Base-by-base conservation (phyloP, 2,888 invertebrate genomes). In the Carabus problematicus region DNA sequence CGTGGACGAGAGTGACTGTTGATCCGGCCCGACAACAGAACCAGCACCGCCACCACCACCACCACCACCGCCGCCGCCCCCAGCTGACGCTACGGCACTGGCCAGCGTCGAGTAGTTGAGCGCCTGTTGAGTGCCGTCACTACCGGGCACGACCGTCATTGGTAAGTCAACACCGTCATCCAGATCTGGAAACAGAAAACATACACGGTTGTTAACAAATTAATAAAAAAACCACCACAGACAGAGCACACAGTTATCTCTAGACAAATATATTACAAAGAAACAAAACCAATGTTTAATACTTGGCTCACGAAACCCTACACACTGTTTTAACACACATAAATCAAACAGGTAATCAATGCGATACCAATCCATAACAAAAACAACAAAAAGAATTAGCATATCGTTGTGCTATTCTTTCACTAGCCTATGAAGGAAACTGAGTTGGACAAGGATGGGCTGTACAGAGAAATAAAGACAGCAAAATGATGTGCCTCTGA, bases 91-190 rank as follows among this genome's bases (percentile, higher is more conserved):
- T 73, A 86, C 88, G 71, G 85, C 88, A 71, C 87, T 89, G 67
- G 89, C 88, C 76, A 90, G 85, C 73, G 90, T 89, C 54, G 93
- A 92, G 82, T 94, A 94, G 85, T 92, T 94, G 72, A 93, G 86
- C 52, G 93, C 92, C 78, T 90, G 90, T 75, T 88, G 84, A 9
- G 83, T 82, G 6, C n/a, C n/a, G 69, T 84, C 82, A 82, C 84
- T 76, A 78, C 84, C 75, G 75, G 84, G 78, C 78, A 84, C 79
- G 85, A 86, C 86, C 49, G 88, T 87, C 73, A 86, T 84, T 54
- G 87, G 89, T 75, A 89, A 82, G 75, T 91, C 91, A 71, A 89
- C 89, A 9, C 88, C 89, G 79, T 93, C 93, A 78, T 92, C 92
- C 78, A 93, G 81, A 79, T 93, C 93, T 86, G 86, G 76, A 85